Conservation (phyloP, 2,888 invertebrate species). For the Cerastis rubricosa region DNA sequence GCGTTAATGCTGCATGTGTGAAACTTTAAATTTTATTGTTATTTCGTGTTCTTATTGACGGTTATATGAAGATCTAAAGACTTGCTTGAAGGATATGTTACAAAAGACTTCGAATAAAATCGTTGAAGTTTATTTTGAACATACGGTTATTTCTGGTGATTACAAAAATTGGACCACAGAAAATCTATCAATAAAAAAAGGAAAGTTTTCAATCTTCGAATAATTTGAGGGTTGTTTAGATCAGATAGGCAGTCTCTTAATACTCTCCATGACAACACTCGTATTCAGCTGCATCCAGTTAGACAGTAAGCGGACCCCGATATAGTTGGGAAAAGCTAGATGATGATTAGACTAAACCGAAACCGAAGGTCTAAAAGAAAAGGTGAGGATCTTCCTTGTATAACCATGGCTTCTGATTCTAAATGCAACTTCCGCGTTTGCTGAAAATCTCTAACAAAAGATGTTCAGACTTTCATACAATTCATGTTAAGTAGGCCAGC, state of each 20-base stretch:
- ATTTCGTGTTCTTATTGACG: constrained; percentile 44
- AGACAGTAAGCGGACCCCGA: not conserved
- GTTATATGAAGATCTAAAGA: constrained; percentile 11
- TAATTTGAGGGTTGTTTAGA: too few species aligned
- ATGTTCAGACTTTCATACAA: constrained; percentile 15
- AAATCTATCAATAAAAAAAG: not conserved
- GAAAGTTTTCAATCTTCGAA: not conserved
- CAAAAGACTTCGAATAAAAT: not conserved
- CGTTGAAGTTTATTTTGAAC: not conserved
- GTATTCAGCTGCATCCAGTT: not conserved
- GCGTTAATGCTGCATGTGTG: constrained; percentile 29
- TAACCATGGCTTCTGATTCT: not conserved
- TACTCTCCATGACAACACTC: not conserved
- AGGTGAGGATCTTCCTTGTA: not conserved
- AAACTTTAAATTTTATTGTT: constrained; percentile 41
- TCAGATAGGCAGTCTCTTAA: not conserved
- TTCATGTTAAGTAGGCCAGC: constrained; percentile 25
- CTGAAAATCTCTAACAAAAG: constrained; percentile 1
- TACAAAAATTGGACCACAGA: not conserved
- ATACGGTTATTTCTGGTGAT: not conserved
- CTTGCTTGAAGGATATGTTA: constrained; percentile 23
- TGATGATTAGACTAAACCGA: not conserved
- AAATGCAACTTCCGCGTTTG: not conserved
- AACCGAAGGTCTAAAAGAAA: not conserved
- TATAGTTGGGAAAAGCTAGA: not conserved